Evolutionary conservation across 2,113 vertebrate species (phyloP).

Genomic region (Ellobius talpinus): DNA sequence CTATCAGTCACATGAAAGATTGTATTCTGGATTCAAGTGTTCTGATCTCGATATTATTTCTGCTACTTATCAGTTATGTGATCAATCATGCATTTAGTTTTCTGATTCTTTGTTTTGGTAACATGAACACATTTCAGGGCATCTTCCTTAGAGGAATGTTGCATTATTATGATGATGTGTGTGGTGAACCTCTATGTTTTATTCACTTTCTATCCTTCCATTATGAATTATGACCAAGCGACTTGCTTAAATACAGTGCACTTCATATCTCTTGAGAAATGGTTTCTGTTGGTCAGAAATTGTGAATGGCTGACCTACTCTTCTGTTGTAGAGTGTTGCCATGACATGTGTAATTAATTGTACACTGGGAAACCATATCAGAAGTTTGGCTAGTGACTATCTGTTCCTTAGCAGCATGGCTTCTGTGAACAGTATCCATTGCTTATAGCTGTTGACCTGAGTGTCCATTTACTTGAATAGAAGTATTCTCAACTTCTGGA

Average conservation of each 20-base stretch:
- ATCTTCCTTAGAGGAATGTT: background rate
- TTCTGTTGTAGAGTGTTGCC: background rate
- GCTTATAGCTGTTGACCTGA: background rate
- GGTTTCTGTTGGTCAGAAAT: background rate
- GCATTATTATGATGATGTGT: background rate
- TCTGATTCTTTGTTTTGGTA: background rate
- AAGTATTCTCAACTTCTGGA: background rate
- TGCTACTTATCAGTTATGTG: background rate
- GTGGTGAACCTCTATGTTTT: background rate
- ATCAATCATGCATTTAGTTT: background rate
- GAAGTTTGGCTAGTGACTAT: background rate
- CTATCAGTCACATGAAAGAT: background rate
- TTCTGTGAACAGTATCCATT: background rate
- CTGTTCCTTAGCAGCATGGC: background rate
- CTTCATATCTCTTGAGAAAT: background rate
- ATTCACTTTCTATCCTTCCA: background rate
- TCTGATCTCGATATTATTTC: background rate
- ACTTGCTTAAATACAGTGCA: background rate
- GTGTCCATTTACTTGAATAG: background rate
- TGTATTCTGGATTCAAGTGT: background rate
- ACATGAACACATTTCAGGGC: background rate
- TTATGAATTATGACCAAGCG: background rate
- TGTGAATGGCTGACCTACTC: background rate
- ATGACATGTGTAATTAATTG: background rate
- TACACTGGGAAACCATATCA: background rate